phyloP scores from a whole-genome alignment of 2,888 invertebrate species.

The Lagria hirta region DNA sequence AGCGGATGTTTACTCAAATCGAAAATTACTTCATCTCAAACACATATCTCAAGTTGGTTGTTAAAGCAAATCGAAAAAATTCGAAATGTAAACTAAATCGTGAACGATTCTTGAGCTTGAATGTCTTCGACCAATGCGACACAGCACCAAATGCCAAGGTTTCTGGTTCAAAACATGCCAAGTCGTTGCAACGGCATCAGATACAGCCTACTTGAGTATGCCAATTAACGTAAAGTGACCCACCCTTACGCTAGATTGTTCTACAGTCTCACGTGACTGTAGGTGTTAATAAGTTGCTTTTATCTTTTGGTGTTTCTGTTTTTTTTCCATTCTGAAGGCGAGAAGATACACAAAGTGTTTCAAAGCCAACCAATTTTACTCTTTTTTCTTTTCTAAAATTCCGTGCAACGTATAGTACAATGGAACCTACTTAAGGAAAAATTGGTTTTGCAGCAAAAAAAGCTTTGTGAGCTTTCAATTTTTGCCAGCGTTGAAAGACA shows the following conservation, averaged over 20 bases:
- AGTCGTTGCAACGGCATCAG: slow-evolving; percentile 38
- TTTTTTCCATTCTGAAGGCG: slow-evolving; percentile 34
- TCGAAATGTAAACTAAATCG: slow-evolving; percentile 13
- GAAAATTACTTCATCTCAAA: too few relatives aligned
- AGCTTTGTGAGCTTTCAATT: too few relatives aligned
- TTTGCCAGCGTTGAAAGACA: too few relatives aligned
- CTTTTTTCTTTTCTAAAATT: too few relatives aligned
- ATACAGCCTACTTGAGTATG: slow-evolving; percentile 45
- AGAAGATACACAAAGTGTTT: too few relatives aligned
- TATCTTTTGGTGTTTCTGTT: slow-evolving; percentile 36
- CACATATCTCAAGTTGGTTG: too few relatives aligned
- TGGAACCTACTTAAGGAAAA: too few relatives aligned
- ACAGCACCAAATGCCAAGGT: slow-evolving; percentile 13
- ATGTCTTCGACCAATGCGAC: slow-evolving; percentile 20
- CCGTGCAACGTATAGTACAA: too few relatives aligned
- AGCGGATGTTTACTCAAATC: too few relatives aligned
- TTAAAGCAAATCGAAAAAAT: too few relatives aligned
- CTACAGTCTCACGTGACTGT: slow-evolving; percentile 45
- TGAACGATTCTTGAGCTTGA: slow-evolving; percentile 10
- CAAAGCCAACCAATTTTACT: too few relatives aligned
- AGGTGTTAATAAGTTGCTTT: slow-evolving; percentile 48
- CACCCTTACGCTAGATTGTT: slow-evolving; percentile 46
- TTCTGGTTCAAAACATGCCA: slow-evolving; percentile 16
- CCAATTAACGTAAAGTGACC: slow-evolving; percentile 49
- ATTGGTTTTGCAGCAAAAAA: too few relatives aligned